phyloP scores from a whole-genome alignment of 1,140 invertebrate species.

The Nasonia giraulti region DNA sequence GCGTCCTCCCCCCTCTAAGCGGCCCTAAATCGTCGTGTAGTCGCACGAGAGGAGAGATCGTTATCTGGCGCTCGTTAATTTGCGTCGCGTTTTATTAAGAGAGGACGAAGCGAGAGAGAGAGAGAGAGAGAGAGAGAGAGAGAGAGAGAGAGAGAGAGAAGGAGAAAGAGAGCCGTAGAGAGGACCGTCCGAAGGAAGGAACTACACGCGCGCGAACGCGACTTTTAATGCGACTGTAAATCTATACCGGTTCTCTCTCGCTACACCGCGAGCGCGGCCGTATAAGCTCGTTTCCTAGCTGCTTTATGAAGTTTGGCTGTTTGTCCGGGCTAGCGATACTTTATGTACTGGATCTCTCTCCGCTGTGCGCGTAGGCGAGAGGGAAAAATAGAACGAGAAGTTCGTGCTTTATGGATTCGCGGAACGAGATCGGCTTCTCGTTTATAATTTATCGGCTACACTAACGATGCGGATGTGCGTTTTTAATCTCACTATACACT shows the following conservation, averaged over 20 bases:
- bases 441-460: conserved; percentile 3
- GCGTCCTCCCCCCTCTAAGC: neutral
- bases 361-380: neutral
- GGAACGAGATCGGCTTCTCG: conserved; percentile 15
- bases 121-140: neutral
- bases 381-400: too few species aligned
- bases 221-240: conserved; percentile 46
- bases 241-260: conserved; percentile 40
- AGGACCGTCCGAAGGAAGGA: conserved; percentile 23
- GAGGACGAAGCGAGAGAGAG: conserved; percentile 33
- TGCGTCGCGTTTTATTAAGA: conserved; percentile 46
- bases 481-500: too few species aligned
- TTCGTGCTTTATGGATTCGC: conserved; percentile 23
- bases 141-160: conserved; percentile 2
- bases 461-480: neutral
- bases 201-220: neutral
- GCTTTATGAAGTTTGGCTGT: conserved; percentile 42
- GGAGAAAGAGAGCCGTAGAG: neutral
- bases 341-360: conserved; percentile 23
- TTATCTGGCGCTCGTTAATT: conserved; percentile 46
- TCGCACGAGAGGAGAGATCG: conserved; percentile 38
- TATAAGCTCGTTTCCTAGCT: neutral
- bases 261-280: too few species aligned
- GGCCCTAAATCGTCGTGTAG: conserved; percentile 31
- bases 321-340: conserved; percentile 18